Percentiles rank a stretch among this genome's conserved stretches.
These are phyloP conservation scores for Sarcoramphus papa DNA, from an alignment of 2,797 vertebrate species.

Conservation along the genomic window DNA sequence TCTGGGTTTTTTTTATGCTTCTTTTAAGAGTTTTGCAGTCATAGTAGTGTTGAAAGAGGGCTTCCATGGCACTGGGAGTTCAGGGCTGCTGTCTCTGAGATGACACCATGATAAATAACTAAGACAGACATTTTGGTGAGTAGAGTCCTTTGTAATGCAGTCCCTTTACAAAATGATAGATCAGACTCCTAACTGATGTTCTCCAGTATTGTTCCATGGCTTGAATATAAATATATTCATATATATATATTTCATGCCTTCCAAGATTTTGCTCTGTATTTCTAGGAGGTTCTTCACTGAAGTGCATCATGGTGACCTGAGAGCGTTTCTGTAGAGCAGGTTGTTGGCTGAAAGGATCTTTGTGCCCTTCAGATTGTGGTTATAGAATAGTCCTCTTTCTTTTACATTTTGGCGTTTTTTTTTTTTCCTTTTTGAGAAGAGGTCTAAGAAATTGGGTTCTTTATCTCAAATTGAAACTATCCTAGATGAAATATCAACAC, in stretches of 20 bases:
- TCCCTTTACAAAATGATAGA: neutral
- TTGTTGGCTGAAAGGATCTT: neutral
- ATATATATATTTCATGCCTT: neutral
- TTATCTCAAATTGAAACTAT: slow-evolving; percentile 25
- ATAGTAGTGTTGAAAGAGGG: neutral
- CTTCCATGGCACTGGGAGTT: neutral
- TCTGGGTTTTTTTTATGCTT: neutral
- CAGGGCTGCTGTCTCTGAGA: neutral
- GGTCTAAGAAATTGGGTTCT: neutral
- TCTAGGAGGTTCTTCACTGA: neutral
- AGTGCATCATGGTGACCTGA: neutral
- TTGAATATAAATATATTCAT: neutral
- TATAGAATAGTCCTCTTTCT: neutral
- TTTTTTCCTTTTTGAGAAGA: neutral
- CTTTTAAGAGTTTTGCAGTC: neutral
- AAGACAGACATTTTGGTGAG: neutral
- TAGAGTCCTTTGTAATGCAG: neutral
- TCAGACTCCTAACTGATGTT: neutral
- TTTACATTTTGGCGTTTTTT: neutral
- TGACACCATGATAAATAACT: neutral
- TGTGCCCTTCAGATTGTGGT: neutral
- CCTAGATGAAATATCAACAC: slow-evolving; percentile 13
- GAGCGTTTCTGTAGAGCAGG: neutral
- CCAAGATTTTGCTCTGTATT: neutral
- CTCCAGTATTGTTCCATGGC: neutral